Evolutionary conservation across 1,140 invertebrate genomes (phyloP).

Genomic region (Brachionus rotundiformis): DNA sequence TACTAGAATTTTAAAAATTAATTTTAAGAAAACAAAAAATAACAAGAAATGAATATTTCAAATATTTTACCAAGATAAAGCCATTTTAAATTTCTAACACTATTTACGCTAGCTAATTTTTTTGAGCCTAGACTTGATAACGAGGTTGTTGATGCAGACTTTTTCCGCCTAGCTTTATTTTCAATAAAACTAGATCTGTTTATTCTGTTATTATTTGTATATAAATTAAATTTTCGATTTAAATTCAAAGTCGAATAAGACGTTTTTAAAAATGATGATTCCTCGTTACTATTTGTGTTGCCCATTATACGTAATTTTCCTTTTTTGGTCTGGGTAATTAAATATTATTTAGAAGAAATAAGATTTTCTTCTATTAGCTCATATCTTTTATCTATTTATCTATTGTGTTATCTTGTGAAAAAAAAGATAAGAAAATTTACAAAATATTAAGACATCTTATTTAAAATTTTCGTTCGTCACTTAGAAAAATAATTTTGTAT

Average conservation of each 20-base stretch:
- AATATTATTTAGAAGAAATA: slow-evolving; percentile 26
- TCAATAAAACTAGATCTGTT: slow-evolving; percentile 20
- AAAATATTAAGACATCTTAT: slow-evolving; percentile 33
- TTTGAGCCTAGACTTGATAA: slow-evolving; percentile 21
- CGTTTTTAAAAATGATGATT: slow-evolving; percentile 27
- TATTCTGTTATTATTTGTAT: slow-evolving; percentile 28
- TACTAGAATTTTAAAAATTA: slow-evolving; percentile 38
- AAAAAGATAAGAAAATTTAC: neutral
- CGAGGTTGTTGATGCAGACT: slow-evolving; percentile 40
- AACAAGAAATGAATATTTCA: neutral
- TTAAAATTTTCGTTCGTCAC: slow-evolving; percentile 13
- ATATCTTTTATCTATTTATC: neutral
- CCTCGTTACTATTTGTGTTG: neutral
- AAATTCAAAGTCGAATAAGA: slow-evolving; percentile 47
- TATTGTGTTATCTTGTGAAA: neutral
- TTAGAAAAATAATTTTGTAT: neutral
- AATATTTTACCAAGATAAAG: neutral
- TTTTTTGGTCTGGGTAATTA: neutral
- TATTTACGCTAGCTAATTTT: neutral
- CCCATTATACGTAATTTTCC: slow-evolving; percentile 16
- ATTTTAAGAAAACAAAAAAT: slow-evolving; percentile 6
- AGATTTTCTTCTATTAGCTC: slow-evolving; percentile 18
- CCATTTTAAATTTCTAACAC: slow-evolving; percentile 33
- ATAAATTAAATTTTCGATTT: slow-evolving; percentile 34
- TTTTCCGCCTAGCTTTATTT: slow-evolving; percentile 18